Percentiles rank a stretch among this genome's conserved stretches.
Conservation (phyloP, 2,888 invertebrate genomes). For the Drosophila vallismaia region DNA sequence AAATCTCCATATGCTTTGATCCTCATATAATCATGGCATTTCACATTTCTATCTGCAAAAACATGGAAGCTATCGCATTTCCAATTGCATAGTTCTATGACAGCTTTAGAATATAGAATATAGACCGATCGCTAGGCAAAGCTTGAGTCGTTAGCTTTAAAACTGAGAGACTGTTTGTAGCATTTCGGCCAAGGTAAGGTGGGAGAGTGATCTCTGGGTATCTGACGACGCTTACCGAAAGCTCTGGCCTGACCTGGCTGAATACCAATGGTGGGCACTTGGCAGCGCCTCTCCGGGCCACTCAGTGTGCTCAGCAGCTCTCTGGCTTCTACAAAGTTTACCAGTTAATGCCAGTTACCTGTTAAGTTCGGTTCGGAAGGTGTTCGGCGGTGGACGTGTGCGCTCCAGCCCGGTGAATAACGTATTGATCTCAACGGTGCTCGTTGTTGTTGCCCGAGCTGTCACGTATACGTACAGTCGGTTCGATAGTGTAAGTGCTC, state of each 20-base stretch:
- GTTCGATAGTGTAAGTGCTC: slow-evolving; percentile 22
- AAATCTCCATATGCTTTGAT: no score
- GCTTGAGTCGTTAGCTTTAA: no score
- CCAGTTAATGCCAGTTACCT: background rate
- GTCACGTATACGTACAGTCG: slow-evolving; percentile 38
- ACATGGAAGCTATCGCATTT: no score
- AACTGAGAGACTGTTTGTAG: no score
- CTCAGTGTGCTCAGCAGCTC: slow-evolving; percentile 58
- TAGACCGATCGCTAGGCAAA: no score
- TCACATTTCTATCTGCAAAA: no score
- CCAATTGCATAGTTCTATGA: no score
- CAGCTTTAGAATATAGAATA: no score
- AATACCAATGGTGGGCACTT: slow-evolving; percentile 1
- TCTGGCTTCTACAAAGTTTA: background rate
- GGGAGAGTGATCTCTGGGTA: slow-evolving; percentile 18
- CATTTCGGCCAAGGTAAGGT: slow-evolving; percentile 73
- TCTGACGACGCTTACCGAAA: slow-evolving; percentile 23
- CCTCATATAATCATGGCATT: no score
- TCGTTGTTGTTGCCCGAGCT: slow-evolving; percentile 53
- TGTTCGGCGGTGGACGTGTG: slow-evolving; percentile 72
- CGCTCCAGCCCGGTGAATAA: slow-evolving; percentile 44
- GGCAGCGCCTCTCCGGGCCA: slow-evolving; percentile 19
- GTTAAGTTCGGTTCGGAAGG: slow-evolving; percentile 60
- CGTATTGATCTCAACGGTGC: slow-evolving; percentile 77
- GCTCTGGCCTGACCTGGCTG: slow-evolving; percentile 30